phyloP scores from a whole-genome alignment of 1,140 invertebrate species.

The Chymomyza costata region DNA sequence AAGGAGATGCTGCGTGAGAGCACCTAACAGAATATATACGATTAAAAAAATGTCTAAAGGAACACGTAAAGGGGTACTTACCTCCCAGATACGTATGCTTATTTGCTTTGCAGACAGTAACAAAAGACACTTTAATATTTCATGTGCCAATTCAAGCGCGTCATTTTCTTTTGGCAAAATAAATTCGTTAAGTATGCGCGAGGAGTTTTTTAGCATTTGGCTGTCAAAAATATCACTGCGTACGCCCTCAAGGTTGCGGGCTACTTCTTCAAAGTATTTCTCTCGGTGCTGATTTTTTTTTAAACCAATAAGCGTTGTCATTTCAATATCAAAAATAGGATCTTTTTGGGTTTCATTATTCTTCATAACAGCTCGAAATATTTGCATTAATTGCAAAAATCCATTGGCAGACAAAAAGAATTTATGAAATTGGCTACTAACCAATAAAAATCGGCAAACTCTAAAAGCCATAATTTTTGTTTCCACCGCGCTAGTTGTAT shows the following conservation, averaged over 20 bases:
- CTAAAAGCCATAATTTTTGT: conserved; percentile 70
- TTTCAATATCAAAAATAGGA: conserved; percentile 38
- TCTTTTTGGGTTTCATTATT: conserved; percentile 46
- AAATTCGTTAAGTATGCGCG: conserved; percentile 43
- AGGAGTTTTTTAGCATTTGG: conserved; percentile 62
- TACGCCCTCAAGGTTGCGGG: conserved; percentile 65
- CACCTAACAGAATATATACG: conserved; percentile 15
- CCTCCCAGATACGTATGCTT: conserved; percentile 52
- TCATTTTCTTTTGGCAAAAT: conserved; percentile 53
- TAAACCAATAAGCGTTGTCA: conserved; percentile 45
- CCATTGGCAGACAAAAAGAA: conserved; percentile 57
- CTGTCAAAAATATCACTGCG: conserved; percentile 69
- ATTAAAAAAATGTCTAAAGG: neutral
- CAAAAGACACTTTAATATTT: conserved; percentile 68
- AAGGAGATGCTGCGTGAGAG: conserved; percentile 46
- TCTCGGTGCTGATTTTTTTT: conserved; percentile 69
- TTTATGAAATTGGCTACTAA: conserved; percentile 55
- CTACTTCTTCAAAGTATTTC: conserved; percentile 73
- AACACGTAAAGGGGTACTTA: conserved; percentile 4
- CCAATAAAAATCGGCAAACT: conserved; percentile 59
- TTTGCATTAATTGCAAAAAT: conserved; percentile 57
- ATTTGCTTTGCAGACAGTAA: conserved; percentile 58
- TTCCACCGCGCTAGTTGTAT: conserved; percentile 59
- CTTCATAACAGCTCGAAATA: conserved; percentile 63
- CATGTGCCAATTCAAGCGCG: conserved; percentile 51